Base-by-base conservation (phyloP, 1,140 invertebrate genomes). In the Diorhabda carinulata region DNA sequence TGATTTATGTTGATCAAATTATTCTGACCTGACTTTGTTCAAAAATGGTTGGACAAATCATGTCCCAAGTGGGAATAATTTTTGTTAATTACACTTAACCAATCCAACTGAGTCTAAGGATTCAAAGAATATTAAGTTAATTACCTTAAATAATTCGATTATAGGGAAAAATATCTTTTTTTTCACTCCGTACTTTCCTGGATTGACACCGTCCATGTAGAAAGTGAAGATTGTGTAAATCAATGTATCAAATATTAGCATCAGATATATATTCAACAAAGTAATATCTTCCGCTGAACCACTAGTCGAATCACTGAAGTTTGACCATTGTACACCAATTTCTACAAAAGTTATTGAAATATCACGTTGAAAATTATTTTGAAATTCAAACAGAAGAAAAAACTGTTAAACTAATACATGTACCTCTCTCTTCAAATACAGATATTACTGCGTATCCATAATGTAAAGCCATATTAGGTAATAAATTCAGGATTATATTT, bases 381-480 rank as follows among this genome's bases (percentile, higher is more conserved):
- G 25, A 25, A 25, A 25, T 25, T 25, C 25, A 25, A 25, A 25
- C 25, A 25, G 25, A 25, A 71, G 3, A 70, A 67, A 43, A 57
- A 63, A 56, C 43, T 58, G 56, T 44, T 61, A 9, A 45, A 6
- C 8, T 57, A 10, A 2, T 6, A 8, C 8, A 43, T 4, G n/a
- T 73, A 79, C 79, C 74, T 75, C 74, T 73, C 9, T 65, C 69
- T 73, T 81, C 80, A 70, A 74, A 81, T n/a, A 71, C n/a, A 6
- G 73, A 68, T 44, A 81, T 77, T n/a, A 74, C 61, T 41, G 71
- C 57, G 58, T 76, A 81, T 41, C 77, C 79, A 65, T 68, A 76
- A 60, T 72, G 68, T 40, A 81, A 68, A 6, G 75, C 76, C 68
- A 78, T 76, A 58, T 80, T 81, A 25, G 79, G 79, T 41, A 79